These are phyloP conservation scores for Girardinus metallicus DNA, from an alignment of 2,797 vertebrate genomes.

Conservation along the genomic window DNA sequence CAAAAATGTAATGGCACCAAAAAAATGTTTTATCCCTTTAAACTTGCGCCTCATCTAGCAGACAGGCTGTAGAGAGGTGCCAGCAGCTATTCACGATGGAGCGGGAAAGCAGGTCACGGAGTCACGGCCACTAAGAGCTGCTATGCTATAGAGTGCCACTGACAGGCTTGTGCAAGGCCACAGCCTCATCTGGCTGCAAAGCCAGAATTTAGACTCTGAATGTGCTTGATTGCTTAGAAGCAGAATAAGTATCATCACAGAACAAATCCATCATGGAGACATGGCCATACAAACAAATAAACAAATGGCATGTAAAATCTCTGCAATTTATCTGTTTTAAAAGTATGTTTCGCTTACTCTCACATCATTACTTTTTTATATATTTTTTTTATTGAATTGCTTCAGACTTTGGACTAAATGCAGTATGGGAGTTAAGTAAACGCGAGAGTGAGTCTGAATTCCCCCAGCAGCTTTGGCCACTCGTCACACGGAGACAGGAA, in stretches of 20 bases:
- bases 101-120: constrained; percentile 80
- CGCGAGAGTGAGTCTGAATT: constrained; percentile 72
- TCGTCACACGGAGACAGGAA: constrained; percentile 81
- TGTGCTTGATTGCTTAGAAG: constrained; percentile 47
- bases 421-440: constrained; percentile 71
- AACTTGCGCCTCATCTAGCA: constrained; percentile 74
- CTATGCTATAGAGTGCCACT: constrained; percentile 77
- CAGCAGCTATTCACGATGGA: constrained; percentile 77
- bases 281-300: constrained; percentile 6
- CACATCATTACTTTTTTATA: constrained; percentile 24
- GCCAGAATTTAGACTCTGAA: constrained; percentile 52
- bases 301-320: constrained; percentile 13
- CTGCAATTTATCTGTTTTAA: constrained; percentile 17
- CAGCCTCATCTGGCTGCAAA: constrained; percentile 67
- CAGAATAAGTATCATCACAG: constrained; percentile 44
- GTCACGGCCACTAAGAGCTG: constrained; percentile 80
- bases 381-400: constrained; percentile 40
- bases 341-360: constrained; percentile 22
- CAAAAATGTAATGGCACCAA: constrained; percentile 64
- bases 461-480: constrained; percentile 72
- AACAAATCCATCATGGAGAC: constrained; percentile 3
- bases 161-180: constrained; percentile 77
- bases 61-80: constrained; percentile 76
- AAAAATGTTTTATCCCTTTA: constrained; percentile 61
- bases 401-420: constrained; percentile 56